Evolutionary conservation across 2,113 vertebrate species (phyloP).

Genomic region (Eulemur macaco): DNA sequence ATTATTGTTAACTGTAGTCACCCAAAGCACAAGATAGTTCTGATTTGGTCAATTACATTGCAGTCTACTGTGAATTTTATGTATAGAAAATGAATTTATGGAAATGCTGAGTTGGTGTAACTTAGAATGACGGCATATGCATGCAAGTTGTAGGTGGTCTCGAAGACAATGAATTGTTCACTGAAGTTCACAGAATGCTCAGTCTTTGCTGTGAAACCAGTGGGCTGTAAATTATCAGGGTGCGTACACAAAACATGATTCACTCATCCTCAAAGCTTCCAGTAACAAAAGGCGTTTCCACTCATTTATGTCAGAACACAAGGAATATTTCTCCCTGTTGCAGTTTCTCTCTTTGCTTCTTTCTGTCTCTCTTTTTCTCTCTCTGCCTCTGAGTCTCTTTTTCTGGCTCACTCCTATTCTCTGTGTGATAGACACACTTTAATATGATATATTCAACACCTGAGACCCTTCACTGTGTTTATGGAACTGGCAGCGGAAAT

Average conservation of each 20-base stretch:
- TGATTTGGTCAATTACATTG: not conserved
- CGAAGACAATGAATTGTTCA: constrained; percentile 59
- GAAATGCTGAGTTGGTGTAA: constrained; percentile 62
- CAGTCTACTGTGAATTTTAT: not conserved
- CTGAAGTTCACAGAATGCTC: constrained; percentile 72
- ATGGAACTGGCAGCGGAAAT: not conserved
- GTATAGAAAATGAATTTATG: constrained; percentile 67
- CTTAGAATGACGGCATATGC: constrained; percentile 70
- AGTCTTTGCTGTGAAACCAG: constrained; percentile 62
- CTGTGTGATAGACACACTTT: not conserved
- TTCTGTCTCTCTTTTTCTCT: not conserved
- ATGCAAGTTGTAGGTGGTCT: constrained; percentile 73
- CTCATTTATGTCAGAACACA: constrained; percentile 27
- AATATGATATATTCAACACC: not conserved
- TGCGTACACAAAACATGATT: constrained; percentile 25
- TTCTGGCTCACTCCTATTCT: not conserved
- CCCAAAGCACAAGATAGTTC: not conserved
- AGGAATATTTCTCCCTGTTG: constrained; percentile 21
- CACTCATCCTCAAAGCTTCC: not conserved
- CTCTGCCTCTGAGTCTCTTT: not conserved
- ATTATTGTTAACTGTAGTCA: not conserved
- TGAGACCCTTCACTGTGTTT: not conserved
- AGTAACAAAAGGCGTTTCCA: constrained; percentile 56
- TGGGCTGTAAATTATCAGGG: constrained; percentile 60
- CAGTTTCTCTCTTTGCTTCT: not conserved